Evolutionary conservation across 2,888 invertebrate genomes (phyloP), one percentile per base, ranked within the genome.

Genomic region (Latheticus oryzae): DNA sequence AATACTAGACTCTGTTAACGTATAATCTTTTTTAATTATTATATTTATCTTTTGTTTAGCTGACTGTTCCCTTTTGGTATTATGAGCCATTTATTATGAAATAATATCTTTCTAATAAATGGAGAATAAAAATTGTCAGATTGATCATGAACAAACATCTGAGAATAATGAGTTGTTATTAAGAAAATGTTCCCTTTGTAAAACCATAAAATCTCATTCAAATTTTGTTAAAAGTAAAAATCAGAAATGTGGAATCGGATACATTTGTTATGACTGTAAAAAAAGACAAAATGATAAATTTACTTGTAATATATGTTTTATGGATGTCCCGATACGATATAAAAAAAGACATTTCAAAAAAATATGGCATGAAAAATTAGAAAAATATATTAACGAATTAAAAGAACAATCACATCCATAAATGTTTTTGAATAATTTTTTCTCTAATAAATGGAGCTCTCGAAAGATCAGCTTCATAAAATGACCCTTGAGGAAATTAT

Each of bases 291-390:
- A 43, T 43, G 30, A 26, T 43, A 43, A 43, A 43, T 43, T 43
- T 43, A 43, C 30, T 45, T 45, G 45, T 45, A 45, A 45, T 45
- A 45, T 45, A 32, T 45, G 45, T 15, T 42, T 42, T 42, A 42
- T 42, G 24, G 42, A 42, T 12, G 42, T 24, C 19, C 24, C 24
- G 28, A 45, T 19, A 32, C 32, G 21, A 45, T 32, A 45, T 45
- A 32, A 32, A 30, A 45, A 45, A 45, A 32, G 21, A 45, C 19
- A 32, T 43, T 43, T 32, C 45, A 45, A 45, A 30, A 45, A 45
- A 15, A 32, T 45, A 32, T 45, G 45, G 28, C 43, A 26, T 43
- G 43, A 43, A 43, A 30, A 43, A 43, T 43, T 28, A 28, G 30
- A 43, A 43, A 43, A 43, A 43, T 43, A 43, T 43, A 28, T 28